These are phyloP conservation scores for Phataginus tricuspis DNA, from an alignment of 2,797 vertebrate genomes.

Conservation along the genomic window DNA sequence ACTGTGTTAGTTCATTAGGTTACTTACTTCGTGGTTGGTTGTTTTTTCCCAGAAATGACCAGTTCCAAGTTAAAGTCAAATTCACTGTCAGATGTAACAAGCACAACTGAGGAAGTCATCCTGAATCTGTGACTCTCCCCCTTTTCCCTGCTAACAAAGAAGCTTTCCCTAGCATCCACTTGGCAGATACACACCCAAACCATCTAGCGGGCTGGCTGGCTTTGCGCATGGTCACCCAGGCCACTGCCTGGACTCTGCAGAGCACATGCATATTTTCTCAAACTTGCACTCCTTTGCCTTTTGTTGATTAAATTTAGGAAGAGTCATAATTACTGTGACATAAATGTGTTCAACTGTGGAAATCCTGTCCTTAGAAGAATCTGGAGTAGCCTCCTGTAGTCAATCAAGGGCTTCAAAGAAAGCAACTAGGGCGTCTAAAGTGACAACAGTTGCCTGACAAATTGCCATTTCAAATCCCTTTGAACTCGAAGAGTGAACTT, in stretches of 20 bases:
- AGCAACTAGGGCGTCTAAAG: conserved; percentile 76
- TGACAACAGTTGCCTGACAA: conserved; percentile 84
- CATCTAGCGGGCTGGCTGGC: neutral
- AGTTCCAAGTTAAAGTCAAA: neutral
- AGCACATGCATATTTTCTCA: neutral
- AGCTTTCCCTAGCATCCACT: neutral
- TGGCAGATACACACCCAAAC: neutral
- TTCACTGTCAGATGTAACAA: neutral
- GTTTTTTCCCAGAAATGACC: neutral
- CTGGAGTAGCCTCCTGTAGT: conserved; percentile 76
- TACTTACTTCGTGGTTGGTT: neutral
- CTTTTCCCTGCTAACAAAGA: neutral
- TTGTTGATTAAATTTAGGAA: conserved; percentile 79
- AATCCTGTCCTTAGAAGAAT: conserved; percentile 80
- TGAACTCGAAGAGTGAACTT: conserved; percentile 82
- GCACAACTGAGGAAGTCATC: neutral
- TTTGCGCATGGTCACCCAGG: neutral
- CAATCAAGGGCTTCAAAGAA: conserved; percentile 83
- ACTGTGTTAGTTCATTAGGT: too few relatives aligned
- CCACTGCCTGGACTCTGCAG: neutral
- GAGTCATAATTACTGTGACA: conserved; percentile 78
- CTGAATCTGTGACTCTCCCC: neutral
- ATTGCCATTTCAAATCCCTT: conserved; percentile 81
- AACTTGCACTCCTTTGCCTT: conserved; percentile 65
- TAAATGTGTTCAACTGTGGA: conserved; percentile 80